Conservation (phyloP, 2,888 invertebrate species). For the Xanthorhoe spadicearia region DNA sequence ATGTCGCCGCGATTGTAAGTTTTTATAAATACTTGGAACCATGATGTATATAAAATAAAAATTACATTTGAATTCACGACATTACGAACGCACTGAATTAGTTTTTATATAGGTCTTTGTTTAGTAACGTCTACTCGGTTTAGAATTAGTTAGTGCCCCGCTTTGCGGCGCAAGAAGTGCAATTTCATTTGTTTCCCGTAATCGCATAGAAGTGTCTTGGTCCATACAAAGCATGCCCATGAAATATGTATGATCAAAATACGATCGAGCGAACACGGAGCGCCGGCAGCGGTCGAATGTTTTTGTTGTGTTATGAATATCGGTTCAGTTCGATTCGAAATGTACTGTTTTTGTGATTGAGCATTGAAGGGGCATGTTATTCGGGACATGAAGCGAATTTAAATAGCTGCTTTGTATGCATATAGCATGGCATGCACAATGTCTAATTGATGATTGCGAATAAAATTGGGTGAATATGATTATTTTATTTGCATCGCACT, state of each 20-base stretch:
- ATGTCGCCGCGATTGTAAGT: too few relatives aligned
- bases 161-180: slow-evolving; percentile 28
- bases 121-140: not conserved
- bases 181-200: slow-evolving; percentile 30
- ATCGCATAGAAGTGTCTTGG: slow-evolving; percentile 24
- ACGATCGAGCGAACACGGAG: slow-evolving; percentile 32
- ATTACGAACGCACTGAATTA: not conserved
- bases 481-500: too few relatives aligned
- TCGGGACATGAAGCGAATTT: slow-evolving; percentile 25
- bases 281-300: slow-evolving; percentile 37
- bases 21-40: too few relatives aligned
- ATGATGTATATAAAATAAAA: too few relatives aligned
- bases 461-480: not conserved
- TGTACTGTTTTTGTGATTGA: slow-evolving; percentile 33
- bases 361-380: slow-evolving; percentile 25
- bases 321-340: slow-evolving; percentile 21
- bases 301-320: slow-evolving; percentile 37
- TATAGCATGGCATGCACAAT: slow-evolving; percentile 11
- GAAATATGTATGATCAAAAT: slow-evolving; percentile 44
- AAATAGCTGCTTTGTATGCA: slow-evolving; percentile 22
- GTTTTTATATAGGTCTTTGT: not conserved
- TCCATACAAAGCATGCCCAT: slow-evolving; percentile 26
- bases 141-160: slow-evolving; percentile 18
- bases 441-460: slow-evolving; percentile 9
- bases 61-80: too few relatives aligned